A percentile compares a stretch with the other conserved stretches of the same genome.
Conservation (phyloP, 2,797 vertebrate species). For the Enteromius unitaeniatus region DNA sequence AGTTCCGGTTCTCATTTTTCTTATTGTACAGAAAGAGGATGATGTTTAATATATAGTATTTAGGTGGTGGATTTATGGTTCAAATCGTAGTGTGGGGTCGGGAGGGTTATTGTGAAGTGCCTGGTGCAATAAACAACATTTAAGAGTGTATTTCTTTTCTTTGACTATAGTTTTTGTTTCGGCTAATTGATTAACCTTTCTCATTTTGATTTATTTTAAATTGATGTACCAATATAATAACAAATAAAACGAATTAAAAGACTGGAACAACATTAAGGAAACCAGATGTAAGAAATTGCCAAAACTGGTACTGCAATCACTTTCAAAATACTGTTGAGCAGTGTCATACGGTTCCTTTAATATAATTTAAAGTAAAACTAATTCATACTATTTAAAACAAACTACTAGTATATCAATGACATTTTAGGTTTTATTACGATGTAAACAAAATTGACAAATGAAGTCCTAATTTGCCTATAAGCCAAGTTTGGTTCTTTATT, state of each 20-base stretch:
- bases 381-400: too few relatives aligned
- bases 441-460: neutral
- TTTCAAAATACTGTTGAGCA: too few relatives aligned
- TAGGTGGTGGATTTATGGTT: slow-evolving; percentile 32
- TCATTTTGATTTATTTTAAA: neutral
- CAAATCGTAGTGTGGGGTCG: slow-evolving; percentile 13
- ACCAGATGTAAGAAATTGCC: too few relatives aligned
- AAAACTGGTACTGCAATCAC: too few relatives aligned
- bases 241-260: neutral
- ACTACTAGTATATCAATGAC: neutral
- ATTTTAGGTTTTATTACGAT: neutral
- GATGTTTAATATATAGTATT: slow-evolving; percentile 54
- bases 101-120: slow-evolving; percentile 59
- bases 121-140: slow-evolving; percentile 63
- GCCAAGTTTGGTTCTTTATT: neutral
- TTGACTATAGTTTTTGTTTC: neutral
- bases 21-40: slow-evolving; percentile 54
- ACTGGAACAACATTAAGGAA: neutral
- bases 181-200: neutral
- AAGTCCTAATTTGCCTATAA: neutral
- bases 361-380: neutral
- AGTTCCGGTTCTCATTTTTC: slow-evolving; percentile 5
- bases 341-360: neutral
- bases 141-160: slow-evolving; percentile 1
- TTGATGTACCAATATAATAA: neutral